Conservation (phyloP, 2,113 vertebrate genomes). For the Meriones unguiculatus region DNA sequence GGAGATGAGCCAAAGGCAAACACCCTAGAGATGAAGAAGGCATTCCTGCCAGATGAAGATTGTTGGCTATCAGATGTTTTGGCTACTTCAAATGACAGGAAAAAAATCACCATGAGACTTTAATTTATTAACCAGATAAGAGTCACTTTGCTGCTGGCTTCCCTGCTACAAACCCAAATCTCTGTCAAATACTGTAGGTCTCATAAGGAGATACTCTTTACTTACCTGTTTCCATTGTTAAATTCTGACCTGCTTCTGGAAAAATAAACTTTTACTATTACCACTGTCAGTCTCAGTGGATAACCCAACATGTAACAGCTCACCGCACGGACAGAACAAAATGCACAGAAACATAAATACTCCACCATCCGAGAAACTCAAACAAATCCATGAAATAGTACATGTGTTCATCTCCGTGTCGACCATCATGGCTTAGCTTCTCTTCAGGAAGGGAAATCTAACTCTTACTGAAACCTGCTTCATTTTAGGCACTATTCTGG, state of each 20-base stretch:
- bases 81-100: not conserved
- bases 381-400: not conserved
- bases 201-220: not conserved
- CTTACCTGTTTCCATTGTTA: not conserved
- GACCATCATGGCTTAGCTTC: not conserved
- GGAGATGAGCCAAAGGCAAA: not conserved
- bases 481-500: not conserved
- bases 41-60: not conserved
- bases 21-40: not conserved
- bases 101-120: not conserved
- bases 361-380: not conserved
- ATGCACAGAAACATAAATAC: not conserved
- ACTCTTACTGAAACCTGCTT: not conserved
- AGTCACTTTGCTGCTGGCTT: not conserved
- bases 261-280: not conserved
- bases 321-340: conserved; percentile 10
- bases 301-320: not conserved
- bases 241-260: not conserved
- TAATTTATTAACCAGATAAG: not conserved
- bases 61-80: not conserved
- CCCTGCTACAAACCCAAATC: not conserved
- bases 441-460: not conserved
- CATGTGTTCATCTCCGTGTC: not conserved
- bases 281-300: not conserved
- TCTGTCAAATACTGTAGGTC: not conserved